Conservation (phyloP, 2,113 vertebrate species). For the Hemiscyllium ocellatum region DNA sequence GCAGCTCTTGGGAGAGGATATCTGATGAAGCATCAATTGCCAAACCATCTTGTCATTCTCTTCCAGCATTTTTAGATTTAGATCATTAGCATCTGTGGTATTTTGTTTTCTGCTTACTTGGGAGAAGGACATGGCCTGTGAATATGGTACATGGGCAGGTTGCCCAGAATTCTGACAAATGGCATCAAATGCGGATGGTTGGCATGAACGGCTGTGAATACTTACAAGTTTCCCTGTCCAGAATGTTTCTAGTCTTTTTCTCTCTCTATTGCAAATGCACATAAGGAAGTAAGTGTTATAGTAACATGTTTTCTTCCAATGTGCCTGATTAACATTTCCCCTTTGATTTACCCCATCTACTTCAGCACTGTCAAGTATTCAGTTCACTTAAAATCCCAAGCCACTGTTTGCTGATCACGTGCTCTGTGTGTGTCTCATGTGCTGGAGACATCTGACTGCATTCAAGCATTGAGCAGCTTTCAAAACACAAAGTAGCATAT, state of each 20-base stretch:
- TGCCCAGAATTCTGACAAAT: not conserved
- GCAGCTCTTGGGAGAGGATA: not conserved
- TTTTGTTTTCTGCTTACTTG: not conserved
- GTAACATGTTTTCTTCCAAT: slow-evolving; percentile 50
- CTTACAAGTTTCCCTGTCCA: not conserved
- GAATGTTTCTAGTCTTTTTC: not conserved
- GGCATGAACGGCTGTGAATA: not conserved
- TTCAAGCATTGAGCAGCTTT: slow-evolving; percentile 33
- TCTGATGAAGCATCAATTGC: not conserved
- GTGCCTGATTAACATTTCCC: slow-evolving; percentile 48
- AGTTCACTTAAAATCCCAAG: slow-evolving; percentile 38
- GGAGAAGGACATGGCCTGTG: not conserved
- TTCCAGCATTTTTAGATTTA: not conserved
- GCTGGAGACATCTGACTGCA: slow-evolving; percentile 5
- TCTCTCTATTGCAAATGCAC: not conserved
- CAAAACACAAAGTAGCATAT: slow-evolving; percentile 31
- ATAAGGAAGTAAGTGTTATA: slow-evolving; percentile 40
- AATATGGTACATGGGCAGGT: not conserved
- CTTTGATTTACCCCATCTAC: slow-evolving; percentile 42
- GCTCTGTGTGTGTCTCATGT: not conserved
- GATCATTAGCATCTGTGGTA: not conserved
- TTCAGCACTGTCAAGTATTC: slow-evolving; percentile 42
- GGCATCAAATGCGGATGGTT: not conserved
- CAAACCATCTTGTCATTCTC: not conserved
- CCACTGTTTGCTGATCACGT: slow-evolving; percentile 14